These are phyloP conservation scores for Psammodynastes pulverulentus DNA, from an alignment of 2,113 vertebrate species.

Conservation along the genomic window DNA sequence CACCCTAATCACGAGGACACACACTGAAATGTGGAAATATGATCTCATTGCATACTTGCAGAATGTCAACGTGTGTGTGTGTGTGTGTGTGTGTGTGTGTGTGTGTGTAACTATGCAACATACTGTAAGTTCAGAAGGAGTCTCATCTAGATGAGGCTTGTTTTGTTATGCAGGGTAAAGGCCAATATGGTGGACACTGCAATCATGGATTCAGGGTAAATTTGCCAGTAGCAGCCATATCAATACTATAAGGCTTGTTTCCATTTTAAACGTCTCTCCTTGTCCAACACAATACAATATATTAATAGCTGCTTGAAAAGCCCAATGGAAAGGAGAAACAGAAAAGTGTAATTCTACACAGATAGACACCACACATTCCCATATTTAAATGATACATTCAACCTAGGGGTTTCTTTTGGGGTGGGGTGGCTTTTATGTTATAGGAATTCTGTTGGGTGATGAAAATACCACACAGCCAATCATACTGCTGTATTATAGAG, in stretches of 20 bases:
- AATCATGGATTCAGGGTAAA: slow-evolving; percentile 46
- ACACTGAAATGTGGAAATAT: slow-evolving; percentile 27
- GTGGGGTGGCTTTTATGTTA: slow-evolving; percentile 59
- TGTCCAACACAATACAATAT: slow-evolving; percentile 17
- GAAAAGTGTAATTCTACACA: slow-evolving; percentile 31
- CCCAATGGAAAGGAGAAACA: slow-evolving; percentile 38
- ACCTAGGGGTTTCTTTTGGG: slow-evolving; percentile 43
- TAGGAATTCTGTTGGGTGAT: slow-evolving; percentile 70
- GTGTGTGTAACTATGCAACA: slow-evolving; percentile 2
- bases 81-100: not conserved
- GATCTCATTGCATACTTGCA: slow-evolving; percentile 17
- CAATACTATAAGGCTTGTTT: slow-evolving; percentile 44
- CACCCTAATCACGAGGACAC: not conserved
- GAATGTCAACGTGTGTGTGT: slow-evolving; percentile 21
- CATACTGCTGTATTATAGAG: slow-evolving; percentile 57
- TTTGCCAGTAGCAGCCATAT: slow-evolving; percentile 29
- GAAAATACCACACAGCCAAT: slow-evolving; percentile 70
- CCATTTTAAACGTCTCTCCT: not conserved
- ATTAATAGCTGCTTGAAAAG: not conserved
- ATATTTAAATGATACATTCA: slow-evolving; percentile 52
- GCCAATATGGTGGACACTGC: slow-evolving; percentile 54
- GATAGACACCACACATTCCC: slow-evolving; percentile 26
- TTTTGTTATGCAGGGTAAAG: slow-evolving; percentile 63
- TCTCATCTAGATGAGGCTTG: slow-evolving; percentile 65
- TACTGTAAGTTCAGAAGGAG: slow-evolving; percentile 23